Evolutionary conservation across 2,797 vertebrate species (phyloP), one percentile per base, ranked within the genome.

Genomic region (Parauchenoglanis ngamensis): DNA sequence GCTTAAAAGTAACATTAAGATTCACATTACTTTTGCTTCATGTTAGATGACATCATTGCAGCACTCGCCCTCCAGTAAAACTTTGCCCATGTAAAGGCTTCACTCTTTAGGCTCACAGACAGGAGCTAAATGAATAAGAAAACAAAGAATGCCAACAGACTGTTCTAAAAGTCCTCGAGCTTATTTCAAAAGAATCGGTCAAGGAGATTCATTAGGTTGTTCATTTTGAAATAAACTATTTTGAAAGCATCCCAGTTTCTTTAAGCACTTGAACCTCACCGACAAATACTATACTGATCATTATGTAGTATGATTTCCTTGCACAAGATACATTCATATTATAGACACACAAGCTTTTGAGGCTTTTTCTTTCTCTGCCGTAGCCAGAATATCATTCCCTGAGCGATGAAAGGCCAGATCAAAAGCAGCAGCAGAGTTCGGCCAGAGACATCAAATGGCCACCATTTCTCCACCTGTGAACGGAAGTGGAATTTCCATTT

Each of bases 331-430:
- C 5, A 85, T 89, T 95, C 90, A 95, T 4, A 91, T 91, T 52
- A 84, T 21, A 19, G 89, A 89, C 13, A 89, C 25, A 40, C 87
- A 86, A 25, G 86, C 84, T 73, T 92, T 35, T 35, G 65, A 68
- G 81, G 81, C 12, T 70, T 94, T 90, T 75, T 92, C 59, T 93
- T 93, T 81, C 89, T 90, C 86, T 91, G 93, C 87, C 84, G 92
- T 85, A 96, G 85, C 79, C 95, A 93, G 89, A 93, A 90, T 83
- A 97, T 91, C 86, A 99, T 91, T 91, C 96, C 97, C 93, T 98
- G 97, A 85, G 96, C 96, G 0, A 97, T 54, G 63, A 98, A 97
- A 25, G 98, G 98, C 98, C 98, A 99, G 81, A 98, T 70, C 87
- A 98, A 35, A 86, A 99, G 94, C 91, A 99, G 95, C 73, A 98